A percentile compares a stretch with the other conserved stretches of the same genome.
Evolutionary conservation across 1,140 invertebrate genomes (phyloP).

Genomic region (Tyrophagus putrescentiae): DNA sequence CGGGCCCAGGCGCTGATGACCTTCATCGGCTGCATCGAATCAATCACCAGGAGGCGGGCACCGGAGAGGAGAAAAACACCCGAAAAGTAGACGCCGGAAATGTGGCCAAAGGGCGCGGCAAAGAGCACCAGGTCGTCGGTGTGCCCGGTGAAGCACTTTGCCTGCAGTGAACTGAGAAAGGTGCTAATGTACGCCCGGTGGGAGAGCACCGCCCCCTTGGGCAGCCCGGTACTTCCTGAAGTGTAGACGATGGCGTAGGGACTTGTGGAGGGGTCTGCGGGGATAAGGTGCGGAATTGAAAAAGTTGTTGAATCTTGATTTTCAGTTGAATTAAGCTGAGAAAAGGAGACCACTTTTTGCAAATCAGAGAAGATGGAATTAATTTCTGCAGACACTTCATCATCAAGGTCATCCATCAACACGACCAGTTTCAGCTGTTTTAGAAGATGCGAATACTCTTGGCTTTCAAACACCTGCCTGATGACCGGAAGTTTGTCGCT

Average conservation of each 20-base stretch:
- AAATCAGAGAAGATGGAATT: background rate
- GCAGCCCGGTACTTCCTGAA: background rate
- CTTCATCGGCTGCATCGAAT: background rate
- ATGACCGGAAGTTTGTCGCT: background rate
- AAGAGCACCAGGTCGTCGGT: background rate
- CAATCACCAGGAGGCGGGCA: background rate
- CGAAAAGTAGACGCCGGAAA: background rate
- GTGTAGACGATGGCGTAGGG: background rate
- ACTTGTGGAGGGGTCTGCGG: background rate
- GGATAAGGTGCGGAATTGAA: background rate
- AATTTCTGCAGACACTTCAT: background rate
- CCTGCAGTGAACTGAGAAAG: background rate
- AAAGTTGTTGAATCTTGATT: background rate
- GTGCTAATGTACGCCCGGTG: background rate
- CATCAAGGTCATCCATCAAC: background rate
- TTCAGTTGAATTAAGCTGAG: background rate
- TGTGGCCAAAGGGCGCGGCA: background rate
- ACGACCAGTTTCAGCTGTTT: slow-evolving; percentile 1
- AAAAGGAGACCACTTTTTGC: background rate
- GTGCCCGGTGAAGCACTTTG: background rate
- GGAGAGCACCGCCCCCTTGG: background rate
- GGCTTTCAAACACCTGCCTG: background rate
- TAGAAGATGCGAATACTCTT: background rate
- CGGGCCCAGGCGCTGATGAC: background rate
- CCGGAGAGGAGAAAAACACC: background rate